Base-by-base conservation (phyloP, 2,797 vertebrate genomes). In the Crenichthys baileyi region DNA sequence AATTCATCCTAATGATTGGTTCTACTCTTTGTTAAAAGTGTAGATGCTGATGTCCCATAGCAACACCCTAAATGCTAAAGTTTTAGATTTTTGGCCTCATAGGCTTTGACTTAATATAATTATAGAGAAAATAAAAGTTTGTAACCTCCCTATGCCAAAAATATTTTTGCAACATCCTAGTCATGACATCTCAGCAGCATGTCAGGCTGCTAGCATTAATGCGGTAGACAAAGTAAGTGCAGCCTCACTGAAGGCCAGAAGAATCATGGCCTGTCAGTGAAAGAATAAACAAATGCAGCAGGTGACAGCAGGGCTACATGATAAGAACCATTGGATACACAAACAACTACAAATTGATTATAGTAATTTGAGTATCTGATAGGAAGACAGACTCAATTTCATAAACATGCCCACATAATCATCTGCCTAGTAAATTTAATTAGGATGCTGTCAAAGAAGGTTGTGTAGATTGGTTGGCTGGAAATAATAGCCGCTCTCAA, bases 341-440 rank as follows among this genome's bases (percentile, higher is more conserved):
- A 29, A 75, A 80, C 70, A 71, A 26, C 60, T 31, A 50, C 61
- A 39, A 36, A 31, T 18, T 24, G 4, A 75, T 53, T 71, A 70
- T 39, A 71, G 71, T 63, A 53, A 50, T 18, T 1, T 58, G 9
- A 39, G 48, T 53, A 72, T 48, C 76, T 55, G 36, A 68, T 56
- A 67, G 41, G 55, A n/a, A 65, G 39, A 41, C 48, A 65, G 39
- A 41, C 48, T 50, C 11, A 56, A 63, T 58, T 53, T 77, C 70
- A 76, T 56, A 80, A 81, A 83, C 68, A 51, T 51, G 53, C 39
- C 31, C 72, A 51, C 63, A 36, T 51, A 36, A 75, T 82, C 58
- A 79, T 71, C n/a, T 67, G 7, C 73, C 65, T n/a, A 31, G 13
- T 73, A 20, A 70, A 7, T 75, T 55, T 46, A 73, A 73, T 79